Evolutionary conservation across 2,888 invertebrate genomes (phyloP), one percentile per base, ranked within the genome.

Genomic region (Ischnura elegans): DNA sequence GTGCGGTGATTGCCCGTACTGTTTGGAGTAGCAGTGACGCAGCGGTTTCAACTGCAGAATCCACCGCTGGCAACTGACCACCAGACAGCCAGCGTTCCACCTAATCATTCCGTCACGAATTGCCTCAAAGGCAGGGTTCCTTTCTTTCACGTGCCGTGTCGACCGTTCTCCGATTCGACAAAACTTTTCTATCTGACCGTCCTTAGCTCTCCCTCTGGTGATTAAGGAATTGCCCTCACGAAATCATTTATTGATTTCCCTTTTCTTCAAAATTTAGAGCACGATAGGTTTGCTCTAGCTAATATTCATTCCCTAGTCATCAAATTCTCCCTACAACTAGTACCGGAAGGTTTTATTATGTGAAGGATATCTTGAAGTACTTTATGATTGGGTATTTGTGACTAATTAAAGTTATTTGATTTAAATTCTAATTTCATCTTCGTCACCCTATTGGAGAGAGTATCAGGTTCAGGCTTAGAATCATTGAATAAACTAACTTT

Each of bases 1-100:
- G 76, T 76, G 76, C 76, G 36, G 76, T 76, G 76, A 76, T 76
- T 76, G 76, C 76, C 76, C 36, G 36, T 36, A 76, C 36, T 76
- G 76, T 76, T 76, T 76, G 76, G 76, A 76, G 76, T 36, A 36
- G 76, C 36, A 76, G 76, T 76, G 76, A 76, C 76, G 76, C 29
- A 16, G 76, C 76, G 36, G 36, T 76, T 76, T 76, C 76, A 36
- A 36, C 76, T 36, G 76, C 36, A 29, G 76, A 76, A 10, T 36
- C 76, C 29, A 36, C 29, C 76, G 61, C n/a, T n/a, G 8, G 29
- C 76, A 29, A 13, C 76, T 76, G 76, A 76, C 76, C 76, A 76
- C n/a, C 36, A 25, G 76, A n/a, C 76, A 76, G 13, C 76, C 36
- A 36, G 16, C 5, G 76, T 36, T 76, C 76, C 76, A 36, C 13